Evolutionary conservation across 2,888 invertebrate species (phyloP).

Genomic region (Aelia acuminata): DNA sequence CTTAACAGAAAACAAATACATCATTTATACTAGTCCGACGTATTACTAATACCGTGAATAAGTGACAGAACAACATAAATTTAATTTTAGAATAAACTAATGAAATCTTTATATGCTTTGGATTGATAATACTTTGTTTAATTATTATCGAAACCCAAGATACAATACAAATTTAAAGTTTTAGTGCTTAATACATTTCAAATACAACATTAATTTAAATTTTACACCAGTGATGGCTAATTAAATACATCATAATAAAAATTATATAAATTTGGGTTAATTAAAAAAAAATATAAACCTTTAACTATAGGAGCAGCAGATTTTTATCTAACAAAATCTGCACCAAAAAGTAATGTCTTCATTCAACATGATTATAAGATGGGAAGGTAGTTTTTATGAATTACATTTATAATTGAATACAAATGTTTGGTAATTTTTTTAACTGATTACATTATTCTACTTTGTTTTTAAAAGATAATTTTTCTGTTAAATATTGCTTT

Average conservation of each 20-base stretch:
- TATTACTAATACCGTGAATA: not conserved
- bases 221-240: no score
- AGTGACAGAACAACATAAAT: not conserved
- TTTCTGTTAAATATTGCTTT: not conserved
- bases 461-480: no score
- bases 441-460: not conserved
- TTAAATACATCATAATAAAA: no score
- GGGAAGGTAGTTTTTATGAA: not conserved
- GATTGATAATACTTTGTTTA: not conserved
- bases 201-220: constrained; percentile 1
- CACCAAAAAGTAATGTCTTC: no score
- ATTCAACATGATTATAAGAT: no score
- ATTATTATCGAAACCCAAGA: not conserved
- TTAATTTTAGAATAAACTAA: no score
- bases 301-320: not conserved
- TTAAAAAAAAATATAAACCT: no score
- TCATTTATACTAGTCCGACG: not conserved
- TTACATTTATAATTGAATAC: not conserved
- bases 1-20: no score
- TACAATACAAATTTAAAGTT: not conserved
- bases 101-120: not conserved
- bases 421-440: not conserved
- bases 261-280: no score
- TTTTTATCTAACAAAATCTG: no score
- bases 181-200: not conserved